Percentiles rank a stretch among this genome's conserved stretches.
These are phyloP conservation scores for Leptestheria dahalacensis DNA, from an alignment of 1,140 invertebrate species.

Conservation along the genomic window DNA sequence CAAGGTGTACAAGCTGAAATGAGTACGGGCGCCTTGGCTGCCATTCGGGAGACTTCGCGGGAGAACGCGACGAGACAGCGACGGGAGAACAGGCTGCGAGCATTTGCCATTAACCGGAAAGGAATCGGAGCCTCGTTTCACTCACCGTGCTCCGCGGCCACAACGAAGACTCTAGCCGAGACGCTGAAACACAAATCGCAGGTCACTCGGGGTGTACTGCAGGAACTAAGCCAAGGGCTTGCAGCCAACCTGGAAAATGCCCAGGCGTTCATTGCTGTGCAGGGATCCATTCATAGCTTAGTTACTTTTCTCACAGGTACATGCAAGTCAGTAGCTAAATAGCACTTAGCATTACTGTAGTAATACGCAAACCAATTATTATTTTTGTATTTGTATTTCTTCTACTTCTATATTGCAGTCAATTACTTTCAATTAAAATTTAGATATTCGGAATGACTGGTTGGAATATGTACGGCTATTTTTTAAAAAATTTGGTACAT, in stretches of 20 bases:
- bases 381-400: too few species aligned
- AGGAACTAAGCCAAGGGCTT: conserved; percentile 4
- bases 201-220: background rate
- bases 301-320: conserved; percentile 2
- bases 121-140: background rate
- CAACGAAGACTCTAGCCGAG: background rate
- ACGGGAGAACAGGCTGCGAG: background rate
- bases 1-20: conserved; percentile 1
- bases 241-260: conserved; percentile 5
- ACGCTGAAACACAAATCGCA: conserved; percentile 1
- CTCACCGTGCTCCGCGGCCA: background rate
- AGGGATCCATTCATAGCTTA: conserved; percentile 1
- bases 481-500: background rate
- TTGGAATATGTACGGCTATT: background rate
- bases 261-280: background rate
- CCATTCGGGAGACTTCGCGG: background rate
- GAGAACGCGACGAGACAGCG: background rate
- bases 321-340: too few species aligned
- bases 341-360: too few species aligned
- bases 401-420: background rate
- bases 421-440: background rate
- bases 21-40: background rate
- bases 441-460: background rate
- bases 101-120: background rate
- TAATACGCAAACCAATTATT: too few species aligned